These are phyloP conservation scores for Phataginus tetradactyla DNA, from an alignment of 2,797 vertebrate species.

Conservation along the genomic window DNA sequence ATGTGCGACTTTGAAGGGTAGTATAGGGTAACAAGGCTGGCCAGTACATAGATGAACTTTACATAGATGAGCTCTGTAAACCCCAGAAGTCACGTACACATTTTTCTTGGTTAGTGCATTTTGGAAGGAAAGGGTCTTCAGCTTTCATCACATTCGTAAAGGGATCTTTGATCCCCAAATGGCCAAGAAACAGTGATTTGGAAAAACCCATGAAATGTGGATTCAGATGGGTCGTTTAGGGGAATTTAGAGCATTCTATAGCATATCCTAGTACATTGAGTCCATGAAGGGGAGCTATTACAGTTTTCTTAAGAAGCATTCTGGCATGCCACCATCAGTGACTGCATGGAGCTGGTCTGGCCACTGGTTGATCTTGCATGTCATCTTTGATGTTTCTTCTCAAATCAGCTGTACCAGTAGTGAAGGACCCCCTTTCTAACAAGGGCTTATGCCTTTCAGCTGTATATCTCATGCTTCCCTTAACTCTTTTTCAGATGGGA, in stretches of 20 bases:
- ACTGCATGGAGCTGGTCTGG: background rate
- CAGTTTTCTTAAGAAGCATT: background rate
- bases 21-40: background rate
- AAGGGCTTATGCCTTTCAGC: background rate
- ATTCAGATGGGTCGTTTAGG: background rate
- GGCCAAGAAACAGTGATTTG: background rate
- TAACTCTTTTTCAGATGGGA: slow-evolving; percentile 92
- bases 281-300: background rate
- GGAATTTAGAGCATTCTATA: background rate
- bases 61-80: background rate
- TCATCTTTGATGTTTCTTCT: slow-evolving; percentile 1
- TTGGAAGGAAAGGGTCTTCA: slow-evolving; percentile 8
- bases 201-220: background rate
- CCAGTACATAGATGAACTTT: background rate
- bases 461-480: background rate
- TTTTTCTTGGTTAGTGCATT: background rate
- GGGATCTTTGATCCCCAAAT: background rate
- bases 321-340: background rate
- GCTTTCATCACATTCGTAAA: background rate
- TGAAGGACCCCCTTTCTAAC: background rate
- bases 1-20: background rate
- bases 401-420: background rate
- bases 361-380: background rate
- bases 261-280: background rate
- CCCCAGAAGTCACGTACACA: background rate